phyloP scores from a whole-genome alignment of 2,888 invertebrate genomes.

The Scotopteryx bipunctaria region DNA sequence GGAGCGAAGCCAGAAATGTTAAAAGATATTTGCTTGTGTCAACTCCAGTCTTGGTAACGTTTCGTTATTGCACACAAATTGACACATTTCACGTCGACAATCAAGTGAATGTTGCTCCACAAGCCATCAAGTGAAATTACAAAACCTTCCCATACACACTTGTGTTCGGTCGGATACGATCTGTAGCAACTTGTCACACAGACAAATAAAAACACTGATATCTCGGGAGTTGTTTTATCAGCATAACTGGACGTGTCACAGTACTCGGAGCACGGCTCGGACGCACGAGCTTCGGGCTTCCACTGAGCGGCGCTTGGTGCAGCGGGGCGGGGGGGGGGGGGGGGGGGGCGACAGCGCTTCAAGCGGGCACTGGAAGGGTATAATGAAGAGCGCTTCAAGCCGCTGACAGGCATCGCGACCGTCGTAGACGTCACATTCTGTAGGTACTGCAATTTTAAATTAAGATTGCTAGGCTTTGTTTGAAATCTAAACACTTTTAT shows the following conservation, averaged over 20 bases:
- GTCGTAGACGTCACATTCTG: conserved; percentile 1
- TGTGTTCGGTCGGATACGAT: not conserved
- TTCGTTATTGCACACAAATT: conserved; percentile 2
- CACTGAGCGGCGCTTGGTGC: conserved; percentile 17
- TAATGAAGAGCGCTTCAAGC: conserved; percentile 25
- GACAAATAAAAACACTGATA: conserved; percentile 17
- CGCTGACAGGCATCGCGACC: conserved; percentile 6
- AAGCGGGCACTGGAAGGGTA: conserved; percentile 7
- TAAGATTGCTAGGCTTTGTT: conserved; percentile 2
- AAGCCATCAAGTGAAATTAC: conserved; percentile 3
- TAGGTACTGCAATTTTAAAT: conserved; percentile 17
- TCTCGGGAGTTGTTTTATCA: conserved; percentile 15
- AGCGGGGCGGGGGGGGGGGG: too few species aligned
- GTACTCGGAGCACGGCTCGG: too few species aligned
- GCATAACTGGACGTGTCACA: conserved; percentile 27
- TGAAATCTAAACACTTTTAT: not conserved
- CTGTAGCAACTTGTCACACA: conserved; percentile 13
- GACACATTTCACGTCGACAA: conserved; percentile 2
- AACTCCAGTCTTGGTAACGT: not conserved
- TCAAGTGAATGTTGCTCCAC: conserved; percentile 11
- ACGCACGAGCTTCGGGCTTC: conserved; percentile 12
- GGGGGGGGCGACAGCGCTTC: conserved; percentile 9
- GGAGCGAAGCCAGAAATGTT: not conserved
- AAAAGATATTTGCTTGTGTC: not conserved
- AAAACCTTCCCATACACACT: not conserved